Base-by-base conservation (phyloP, 2,888 invertebrate genomes). In the Tiliacea aurago region DNA sequence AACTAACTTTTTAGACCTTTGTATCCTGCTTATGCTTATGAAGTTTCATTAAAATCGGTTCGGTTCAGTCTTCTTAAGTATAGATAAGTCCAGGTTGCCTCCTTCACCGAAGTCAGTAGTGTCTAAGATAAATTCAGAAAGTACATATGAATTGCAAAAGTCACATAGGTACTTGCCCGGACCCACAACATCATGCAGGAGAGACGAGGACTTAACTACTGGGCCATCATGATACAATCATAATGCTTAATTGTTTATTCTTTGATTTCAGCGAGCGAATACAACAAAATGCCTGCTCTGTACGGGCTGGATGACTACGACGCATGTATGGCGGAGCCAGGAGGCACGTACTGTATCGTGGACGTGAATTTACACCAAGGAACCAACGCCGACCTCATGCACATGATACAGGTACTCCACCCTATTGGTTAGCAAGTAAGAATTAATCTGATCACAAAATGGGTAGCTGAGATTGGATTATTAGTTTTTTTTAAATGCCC, bases 221-320 rank as follows among this genome's bases (percentile, higher is more conserved):
- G 33, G 56, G 5, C 28, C n/a, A 18, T 23, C 37, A 23, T 10
- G n/a, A 15, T 18, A 45, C 62, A n/a, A n/a, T n/a, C n/a, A 20
- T 28, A 1, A n/a, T 51, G 49, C 6, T 33, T n/a, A 49, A 37
- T 49, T 33, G 10, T 18, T 49, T 33, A 51, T 15, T 28, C 10
- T 23, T 68, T 28, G 28, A 28, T 89, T 90, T 6, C 91, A 96
- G 96, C 90, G 45, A 93, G 88, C 5, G 93, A 94, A 45, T 95
- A 95, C 87, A 81, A 85, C 64, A 88, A 85, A 45, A 94, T 96
- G 94, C 96, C 96, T 0, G 75, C 92, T 0, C 80, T 96, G 37
- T 95, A 89, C 84, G 89, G 76, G 9, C 79, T 96, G 87, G 96
- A 96, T n/a, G 90, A 92, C 65, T 96, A 89, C 78, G 86, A 90